Evolutionary conservation across 1,140 invertebrate genomes (phyloP), one percentile per base, ranked within the genome.

Genomic region (Ceratina calcarata): DNA sequence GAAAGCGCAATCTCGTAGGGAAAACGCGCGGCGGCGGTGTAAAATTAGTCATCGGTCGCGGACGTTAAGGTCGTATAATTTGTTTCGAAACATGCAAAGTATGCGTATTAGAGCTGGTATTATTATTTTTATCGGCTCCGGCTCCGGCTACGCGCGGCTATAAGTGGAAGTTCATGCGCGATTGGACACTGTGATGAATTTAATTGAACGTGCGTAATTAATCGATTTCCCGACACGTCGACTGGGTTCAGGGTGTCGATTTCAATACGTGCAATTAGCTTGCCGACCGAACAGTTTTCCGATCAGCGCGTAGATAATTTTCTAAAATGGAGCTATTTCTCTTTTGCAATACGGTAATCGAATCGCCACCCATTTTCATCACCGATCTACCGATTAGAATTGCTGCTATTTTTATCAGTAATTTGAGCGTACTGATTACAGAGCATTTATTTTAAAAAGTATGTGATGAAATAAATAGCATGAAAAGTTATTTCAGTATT

Each of bases 151-250:
- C 37, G 37, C 37, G 58, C 18, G 32, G 20, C 10, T 45, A 0
- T 65, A 72, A 73, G 37, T 66, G 66, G 61, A 49, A 53, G 60
- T 73, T 79, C 73, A 73, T 58, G 69, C 77, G 61, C 69, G 70
- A 73, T 73, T 51, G 70, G 61, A 3, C 69, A 53, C 60, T 37
- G 22, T n/a, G 77, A 79, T 73, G 70, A 49, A 79, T 79, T 58
- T 66, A 79, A 79, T 79, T 65, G 77, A 79, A 79, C 70, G 77
- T 51, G 65, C 0, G 37, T 58, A 73, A 79, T 79, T 73, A 73
- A 79, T 73, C 51, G 75, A 67, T 69, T 16, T 45, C 37, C 49
- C 24, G 57, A 16, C 37, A 70, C 57, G 61, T 73, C 32, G 69
- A 18, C 49, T 24, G 8, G 45, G 66, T 62, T 70, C 49, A 62